phyloP scores from a whole-genome alignment of 2,797 vertebrate species.

The Xyrichtys novacula region DNA sequence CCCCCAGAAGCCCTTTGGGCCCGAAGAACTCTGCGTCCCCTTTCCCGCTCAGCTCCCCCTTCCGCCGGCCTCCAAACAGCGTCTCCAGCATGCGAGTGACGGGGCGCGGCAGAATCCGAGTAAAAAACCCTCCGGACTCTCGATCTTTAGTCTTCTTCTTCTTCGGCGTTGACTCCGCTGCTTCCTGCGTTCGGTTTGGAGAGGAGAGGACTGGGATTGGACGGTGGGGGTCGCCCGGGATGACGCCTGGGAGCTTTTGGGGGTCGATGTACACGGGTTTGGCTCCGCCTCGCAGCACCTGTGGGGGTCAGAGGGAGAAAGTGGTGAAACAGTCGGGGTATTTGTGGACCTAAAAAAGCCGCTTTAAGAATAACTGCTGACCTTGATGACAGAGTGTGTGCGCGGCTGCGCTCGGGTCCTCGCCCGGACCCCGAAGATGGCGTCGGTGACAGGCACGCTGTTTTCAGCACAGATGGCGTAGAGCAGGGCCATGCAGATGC shows the following conservation, averaged over 20 bases:
- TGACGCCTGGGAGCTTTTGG: constrained; percentile 82
- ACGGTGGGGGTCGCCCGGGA: constrained; percentile 82
- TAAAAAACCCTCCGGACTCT: constrained; percentile 67
- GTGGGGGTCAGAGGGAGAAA: not conserved
- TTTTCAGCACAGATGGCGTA: constrained; percentile 87
- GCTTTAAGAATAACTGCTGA: constrained; percentile 25
- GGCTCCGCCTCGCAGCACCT: constrained; percentile 80
- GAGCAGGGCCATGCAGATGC: constrained; percentile 84
- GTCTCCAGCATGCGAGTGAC: constrained; percentile 77
- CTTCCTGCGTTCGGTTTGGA: constrained; percentile 69
- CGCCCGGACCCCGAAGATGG: constrained; percentile 86
- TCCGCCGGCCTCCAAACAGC: constrained; percentile 71
- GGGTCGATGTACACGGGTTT: constrained; percentile 81
- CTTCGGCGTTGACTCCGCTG: constrained; percentile 21
- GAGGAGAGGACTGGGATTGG: constrained; percentile 85
- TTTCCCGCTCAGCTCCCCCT: constrained; percentile 61
- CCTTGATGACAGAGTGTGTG: constrained; percentile 80
- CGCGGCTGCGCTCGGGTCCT: constrained; percentile 85
- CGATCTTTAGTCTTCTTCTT: constrained; percentile 46
- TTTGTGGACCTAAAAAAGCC: no score
- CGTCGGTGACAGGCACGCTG: constrained; percentile 86
- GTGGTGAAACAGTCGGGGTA: no score
- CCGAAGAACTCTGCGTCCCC: constrained; percentile 77
- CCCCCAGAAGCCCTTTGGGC: constrained; percentile 69
- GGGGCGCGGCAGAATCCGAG: constrained; percentile 76